Evolutionary conservation across 2,888 invertebrate genomes (phyloP).

Genomic region (Gymnosoma rotundatum): DNA sequence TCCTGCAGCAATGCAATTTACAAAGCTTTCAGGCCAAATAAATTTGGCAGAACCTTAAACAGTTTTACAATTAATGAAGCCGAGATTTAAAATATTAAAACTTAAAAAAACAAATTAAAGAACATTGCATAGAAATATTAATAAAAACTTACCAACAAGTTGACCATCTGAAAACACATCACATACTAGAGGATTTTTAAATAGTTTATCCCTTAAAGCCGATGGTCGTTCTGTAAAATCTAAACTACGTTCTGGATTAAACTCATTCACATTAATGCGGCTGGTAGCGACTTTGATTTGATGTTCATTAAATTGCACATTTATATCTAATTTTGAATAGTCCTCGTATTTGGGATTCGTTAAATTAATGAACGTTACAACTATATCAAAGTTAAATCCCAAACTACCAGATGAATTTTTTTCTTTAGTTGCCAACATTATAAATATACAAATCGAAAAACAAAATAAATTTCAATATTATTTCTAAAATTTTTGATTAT

Average conservation of each 20-base stretch:
- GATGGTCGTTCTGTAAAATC: slow-evolving; percentile 72
- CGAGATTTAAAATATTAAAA: background rate
- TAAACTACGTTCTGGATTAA: slow-evolving; percentile 73
- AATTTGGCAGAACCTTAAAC: slow-evolving; percentile 71
- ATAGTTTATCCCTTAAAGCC: slow-evolving; percentile 71
- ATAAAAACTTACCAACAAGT: slow-evolving; percentile 24
- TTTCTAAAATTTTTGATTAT: background rate
- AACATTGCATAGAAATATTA: background rate
- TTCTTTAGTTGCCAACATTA: slow-evolving; percentile 19
- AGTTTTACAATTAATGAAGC: background rate
- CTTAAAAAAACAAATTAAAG: background rate
- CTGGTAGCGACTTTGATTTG: slow-evolving; percentile 74
- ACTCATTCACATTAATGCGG: slow-evolving; percentile 77
- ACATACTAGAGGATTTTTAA: slow-evolving; percentile 74
- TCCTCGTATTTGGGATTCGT: slow-evolving; percentile 50
- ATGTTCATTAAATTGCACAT: slow-evolving; percentile 72
- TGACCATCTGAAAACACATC: slow-evolving; percentile 73
- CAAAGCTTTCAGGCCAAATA: slow-evolving; percentile 72
- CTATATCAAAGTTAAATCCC: slow-evolving; percentile 75
- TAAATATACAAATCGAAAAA: background rate
- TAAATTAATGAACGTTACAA: slow-evolving; percentile 73
- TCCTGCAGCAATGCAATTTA: slow-evolving; percentile 71
- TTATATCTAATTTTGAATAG: slow-evolving; percentile 67
- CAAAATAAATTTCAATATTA: background rate
- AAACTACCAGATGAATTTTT: slow-evolving; percentile 5